These are phyloP conservation scores for Phalacrocorax pelagicus DNA, from an alignment of 2,113 vertebrate genomes.

Conservation along the genomic window DNA sequence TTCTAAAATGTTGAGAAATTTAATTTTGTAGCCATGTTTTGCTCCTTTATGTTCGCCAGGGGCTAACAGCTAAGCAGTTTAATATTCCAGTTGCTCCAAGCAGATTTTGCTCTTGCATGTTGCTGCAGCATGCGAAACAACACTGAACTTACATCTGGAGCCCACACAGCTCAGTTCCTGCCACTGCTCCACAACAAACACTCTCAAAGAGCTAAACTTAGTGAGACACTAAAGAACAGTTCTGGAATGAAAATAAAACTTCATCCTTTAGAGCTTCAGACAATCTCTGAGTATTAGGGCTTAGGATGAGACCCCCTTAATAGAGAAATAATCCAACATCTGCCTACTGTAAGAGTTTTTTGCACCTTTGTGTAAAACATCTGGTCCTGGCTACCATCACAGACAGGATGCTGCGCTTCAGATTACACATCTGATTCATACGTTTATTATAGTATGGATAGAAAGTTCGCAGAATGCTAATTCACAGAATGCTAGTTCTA, in stretches of 20 bases:
- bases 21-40: constrained; percentile 7
- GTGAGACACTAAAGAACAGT: background rate
- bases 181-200: background rate
- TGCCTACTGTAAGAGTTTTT: constrained; percentile 9
- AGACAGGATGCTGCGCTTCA: background rate
- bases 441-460: background rate
- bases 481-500: background rate
- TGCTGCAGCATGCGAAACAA: background rate
- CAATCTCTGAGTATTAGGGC: background rate
- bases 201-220: background rate
- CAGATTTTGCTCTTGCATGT: background rate
- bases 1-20: constrained; percentile 33
- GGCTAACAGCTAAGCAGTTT: background rate
- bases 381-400: background rate
- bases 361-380: constrained; percentile 40
- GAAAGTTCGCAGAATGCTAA: background rate
- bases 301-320: background rate
- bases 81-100: background rate
- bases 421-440: background rate
- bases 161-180: background rate
- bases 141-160: constrained; percentile 12
- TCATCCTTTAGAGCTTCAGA: background rate
- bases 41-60: background rate
- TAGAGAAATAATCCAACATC: constrained; percentile 26
- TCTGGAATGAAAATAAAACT: constrained; percentile 8